Evolutionary conservation across 1,140 invertebrate species (phyloP).

Genomic region (Samia ricini): DNA sequence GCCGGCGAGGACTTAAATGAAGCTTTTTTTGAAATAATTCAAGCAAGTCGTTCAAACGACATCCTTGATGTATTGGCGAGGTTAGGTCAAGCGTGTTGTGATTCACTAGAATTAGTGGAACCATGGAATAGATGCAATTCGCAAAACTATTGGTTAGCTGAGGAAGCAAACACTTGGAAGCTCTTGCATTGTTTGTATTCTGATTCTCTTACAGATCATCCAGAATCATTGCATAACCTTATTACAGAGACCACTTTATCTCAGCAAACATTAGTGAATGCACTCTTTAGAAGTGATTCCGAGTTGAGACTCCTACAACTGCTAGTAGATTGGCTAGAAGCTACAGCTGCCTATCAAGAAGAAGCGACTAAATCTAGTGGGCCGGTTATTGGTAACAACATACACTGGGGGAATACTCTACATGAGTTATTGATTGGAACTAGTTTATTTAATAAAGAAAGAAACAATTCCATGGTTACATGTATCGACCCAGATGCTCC

Average conservation of each 20-base stretch:
- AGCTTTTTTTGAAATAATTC: conserved; percentile 70
- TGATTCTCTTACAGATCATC: conserved; percentile 82
- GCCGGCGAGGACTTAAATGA: conserved; percentile 57
- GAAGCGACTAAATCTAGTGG: conserved; percentile 82
- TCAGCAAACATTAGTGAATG: conserved; percentile 58
- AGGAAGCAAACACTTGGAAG: conserved; percentile 93
- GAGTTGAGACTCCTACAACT: conserved; percentile 88
- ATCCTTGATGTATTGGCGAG: conserved; percentile 65
- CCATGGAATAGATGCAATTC: conserved; percentile 77
- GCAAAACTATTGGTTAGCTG: conserved; percentile 82
- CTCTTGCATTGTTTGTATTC: conserved; percentile 88
- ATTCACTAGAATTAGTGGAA: conserved; percentile 66
- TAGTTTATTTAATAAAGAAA: conserved; percentile 72
- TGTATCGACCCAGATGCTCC: conserved; percentile 96
- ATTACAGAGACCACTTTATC: conserved; percentile 72
- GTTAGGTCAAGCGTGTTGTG: conserved; percentile 69
- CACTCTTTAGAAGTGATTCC: conserved; percentile 78
- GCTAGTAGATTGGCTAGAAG: conserved; percentile 95
- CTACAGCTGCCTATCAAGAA: conserved; percentile 85
- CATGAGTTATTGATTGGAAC: conserved; percentile 84
- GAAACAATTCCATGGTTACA: conserved; percentile 77
- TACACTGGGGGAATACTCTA: conserved; percentile 95
- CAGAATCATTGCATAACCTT: conserved; percentile 71
- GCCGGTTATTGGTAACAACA: conserved; percentile 83
- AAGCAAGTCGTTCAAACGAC: conserved; percentile 62